Base-by-base conservation (phyloP, 2,113 vertebrate species). In the Sciurus niger region DNA sequence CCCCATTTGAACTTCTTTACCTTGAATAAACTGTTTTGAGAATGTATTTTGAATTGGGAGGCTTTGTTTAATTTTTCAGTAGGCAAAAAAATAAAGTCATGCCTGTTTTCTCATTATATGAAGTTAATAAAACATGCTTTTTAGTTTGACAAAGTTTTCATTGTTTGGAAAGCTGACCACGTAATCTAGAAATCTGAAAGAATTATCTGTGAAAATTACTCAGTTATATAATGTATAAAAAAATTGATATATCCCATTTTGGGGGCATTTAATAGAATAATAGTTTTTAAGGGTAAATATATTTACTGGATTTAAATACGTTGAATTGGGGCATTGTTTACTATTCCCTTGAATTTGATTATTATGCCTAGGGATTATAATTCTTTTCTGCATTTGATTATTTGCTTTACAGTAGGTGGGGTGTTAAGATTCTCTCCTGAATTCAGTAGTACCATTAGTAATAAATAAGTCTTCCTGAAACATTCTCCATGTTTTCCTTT, bases 101-200 rank as follows among this genome's bases (percentile, higher is more conserved):
- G 22, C 37, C 20, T 92, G 28, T 58, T 80, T 8, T 76, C 58
- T 84, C 43, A 55, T 70, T 79, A 46, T 82, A 8, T 80, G 60
- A 89, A 73, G 51, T 82, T 89, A 85, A 82, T 63, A 82, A 89
- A 91, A 9, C 14, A 58, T 85, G 17, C 30, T 53, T 40, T 93
- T 95, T 84, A 94, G 34, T 63, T 86, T 87, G 37, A 83, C 37
- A 95, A 84, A 16, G 13, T 84, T 95, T 90, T 67, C 51, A 51
- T 90, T 92, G 32, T 79, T 90, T 95, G 12, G 32, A 86, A 67
- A 73, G 11, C 32, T 93, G 28, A 90, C 18, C 4, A 17, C 46
- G 14, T 95, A 37, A 40, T 89, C 40, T 95, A 95, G 87, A 97
- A 91, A 60, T 94, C 7, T 77, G 22, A 84, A 65, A 80, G 79